Conservation (phyloP, 2,797 vertebrate genomes). For the Acrossocheilus fasciatus region DNA sequence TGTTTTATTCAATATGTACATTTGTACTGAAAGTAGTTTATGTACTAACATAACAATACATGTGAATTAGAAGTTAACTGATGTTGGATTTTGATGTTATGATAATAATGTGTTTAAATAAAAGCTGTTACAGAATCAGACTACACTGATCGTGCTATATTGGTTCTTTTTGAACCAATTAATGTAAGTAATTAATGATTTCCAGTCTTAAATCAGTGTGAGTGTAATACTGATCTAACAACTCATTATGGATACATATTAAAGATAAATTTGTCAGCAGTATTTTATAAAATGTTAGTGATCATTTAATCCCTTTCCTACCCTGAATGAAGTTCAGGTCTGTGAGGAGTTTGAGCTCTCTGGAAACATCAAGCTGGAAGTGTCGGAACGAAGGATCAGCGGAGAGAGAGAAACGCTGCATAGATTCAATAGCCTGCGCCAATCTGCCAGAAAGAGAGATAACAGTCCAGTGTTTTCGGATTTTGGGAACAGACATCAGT, state of each 20-base stretch:
- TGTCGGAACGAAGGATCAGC: conserved; percentile 91
- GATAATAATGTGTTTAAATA: too few species aligned
- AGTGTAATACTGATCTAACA: neutral
- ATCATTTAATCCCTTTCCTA: conserved; percentile 63
- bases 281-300: neutral
- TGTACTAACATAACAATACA: too few species aligned
- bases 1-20: too few species aligned
- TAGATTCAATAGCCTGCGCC: conserved; percentile 86
- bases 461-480: neutral
- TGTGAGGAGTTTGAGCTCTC: conserved; percentile 91
- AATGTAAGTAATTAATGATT: neutral
- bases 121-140: too few species aligned
- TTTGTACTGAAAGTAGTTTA: too few species aligned
- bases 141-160: too few species aligned
- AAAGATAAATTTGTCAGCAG: neutral
- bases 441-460: conserved; percentile 75
- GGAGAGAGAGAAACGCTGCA: conserved; percentile 89
- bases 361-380: conserved; percentile 92
- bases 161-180: too few species aligned
- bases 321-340: conserved; percentile 92
- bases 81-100: too few species aligned
- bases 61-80: too few species aligned
- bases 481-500: neutral
- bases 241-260: neutral
- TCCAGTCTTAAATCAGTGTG: neutral